Evolutionary conservation across 2,113 vertebrate species (phyloP).

Genomic region (Trematocara nigrifrons): DNA sequence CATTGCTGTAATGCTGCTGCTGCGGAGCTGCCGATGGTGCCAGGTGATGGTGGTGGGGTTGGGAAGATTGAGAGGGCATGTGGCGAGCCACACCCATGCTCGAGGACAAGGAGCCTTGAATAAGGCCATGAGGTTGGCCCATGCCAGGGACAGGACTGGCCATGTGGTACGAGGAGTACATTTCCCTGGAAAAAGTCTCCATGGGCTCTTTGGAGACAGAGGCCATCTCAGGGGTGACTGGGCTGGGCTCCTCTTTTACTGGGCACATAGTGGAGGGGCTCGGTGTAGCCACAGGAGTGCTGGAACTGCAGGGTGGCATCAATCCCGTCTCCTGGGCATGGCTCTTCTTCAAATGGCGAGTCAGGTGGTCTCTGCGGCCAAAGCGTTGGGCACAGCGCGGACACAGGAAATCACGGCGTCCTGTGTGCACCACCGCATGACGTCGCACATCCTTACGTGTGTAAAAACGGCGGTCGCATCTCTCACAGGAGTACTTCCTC

Average conservation of each 20-base stretch:
- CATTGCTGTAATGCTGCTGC: slow-evolving; percentile 64
- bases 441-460: slow-evolving; percentile 93
- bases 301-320: slow-evolving; percentile 75
- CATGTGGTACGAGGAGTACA: slow-evolving; percentile 85
- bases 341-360: slow-evolving; percentile 95
- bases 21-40: slow-evolving; percentile 67
- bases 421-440: slow-evolving; percentile 93
- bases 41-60: slow-evolving; percentile 75
- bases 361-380: slow-evolving; percentile 92
- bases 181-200: slow-evolving; percentile 66
- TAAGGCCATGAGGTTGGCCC: slow-evolving; percentile 77
- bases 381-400: slow-evolving; percentile 93
- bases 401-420: slow-evolving; percentile 92
- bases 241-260: slow-evolving; percentile 86
- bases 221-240: slow-evolving; percentile 75
- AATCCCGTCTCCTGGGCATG: slow-evolving; percentile 87
- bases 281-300: slow-evolving; percentile 72
- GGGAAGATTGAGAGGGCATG: slow-evolving; percentile 67
- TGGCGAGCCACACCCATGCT: slow-evolving; percentile 70
- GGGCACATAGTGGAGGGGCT: slow-evolving; percentile 70
- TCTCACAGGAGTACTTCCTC: slow-evolving; percentile 91
- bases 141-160: slow-evolving; percentile 76
- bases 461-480: slow-evolving; percentile 93
- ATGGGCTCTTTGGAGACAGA: slow-evolving; percentile 75
- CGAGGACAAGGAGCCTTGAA: slow-evolving; percentile 80